Conservation (phyloP, 2,113 vertebrate genomes). For the Pandion haliaetus region DNA sequence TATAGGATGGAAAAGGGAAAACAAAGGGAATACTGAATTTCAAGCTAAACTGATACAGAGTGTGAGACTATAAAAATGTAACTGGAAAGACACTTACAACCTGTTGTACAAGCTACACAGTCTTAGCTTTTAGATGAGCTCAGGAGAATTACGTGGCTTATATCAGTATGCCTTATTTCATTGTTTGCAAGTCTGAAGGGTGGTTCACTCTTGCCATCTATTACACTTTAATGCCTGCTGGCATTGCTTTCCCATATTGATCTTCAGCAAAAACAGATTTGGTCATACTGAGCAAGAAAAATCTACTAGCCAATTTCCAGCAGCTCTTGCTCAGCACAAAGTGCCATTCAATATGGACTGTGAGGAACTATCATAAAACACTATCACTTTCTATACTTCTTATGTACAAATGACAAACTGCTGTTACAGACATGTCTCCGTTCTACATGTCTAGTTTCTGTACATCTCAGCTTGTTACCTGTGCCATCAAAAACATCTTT, state of each 20-base stretch:
- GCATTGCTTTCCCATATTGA: neutral
- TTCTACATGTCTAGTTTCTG: neutral
- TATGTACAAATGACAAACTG: neutral
- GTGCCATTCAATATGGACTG: neutral
- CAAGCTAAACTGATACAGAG: neutral
- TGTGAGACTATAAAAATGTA: neutral
- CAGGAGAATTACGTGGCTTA: neutral
- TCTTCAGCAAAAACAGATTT: conserved; percentile 8
- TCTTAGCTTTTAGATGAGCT: neutral
- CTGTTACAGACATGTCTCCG: neutral
- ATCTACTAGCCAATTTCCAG: conserved; percentile 21
- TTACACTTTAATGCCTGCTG: conserved; percentile 21
- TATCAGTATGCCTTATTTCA: neutral
- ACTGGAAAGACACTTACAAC: conserved; percentile 5
- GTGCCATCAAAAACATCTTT: neutral
- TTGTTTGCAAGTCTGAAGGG: neutral
- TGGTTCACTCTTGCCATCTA: neutral
- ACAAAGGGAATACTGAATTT: neutral
- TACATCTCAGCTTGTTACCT: neutral
- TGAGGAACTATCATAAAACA: neutral
- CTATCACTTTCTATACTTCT: neutral
- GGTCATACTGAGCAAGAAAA: neutral
- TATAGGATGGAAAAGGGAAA: neutral
- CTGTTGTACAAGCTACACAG: neutral
- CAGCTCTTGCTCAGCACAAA: conserved; percentile 37